phyloP scores from a whole-genome alignment of 2,888 invertebrate species.

The Pyrrhia umbra region DNA sequence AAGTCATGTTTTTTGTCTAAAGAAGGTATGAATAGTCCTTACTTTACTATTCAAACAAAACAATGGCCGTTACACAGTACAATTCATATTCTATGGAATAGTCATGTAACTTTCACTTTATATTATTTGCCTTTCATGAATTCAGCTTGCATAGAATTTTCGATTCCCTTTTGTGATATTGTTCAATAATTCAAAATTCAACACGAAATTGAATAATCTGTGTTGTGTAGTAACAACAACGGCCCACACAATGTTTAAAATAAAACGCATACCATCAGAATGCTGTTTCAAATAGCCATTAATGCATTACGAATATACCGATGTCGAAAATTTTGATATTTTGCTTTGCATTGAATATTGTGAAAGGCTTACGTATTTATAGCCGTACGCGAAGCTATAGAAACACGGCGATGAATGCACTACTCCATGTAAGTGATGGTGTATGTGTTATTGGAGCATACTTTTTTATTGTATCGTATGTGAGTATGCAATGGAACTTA shows the following conservation, averaged over 20 bases:
- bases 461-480: neutral
- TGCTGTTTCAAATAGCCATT: conserved; percentile 1
- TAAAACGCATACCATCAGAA: conserved; percentile 2
- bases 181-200: conserved; percentile 33
- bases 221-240: conserved; percentile 3
- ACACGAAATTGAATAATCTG: conserved; percentile 11
- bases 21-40: too few relatives aligned
- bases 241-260: conserved; percentile 3
- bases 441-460: neutral
- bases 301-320: neutral
- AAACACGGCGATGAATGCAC: neutral
- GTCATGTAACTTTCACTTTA: neutral
- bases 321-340: neutral
- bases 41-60: too few relatives aligned
- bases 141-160: neutral
- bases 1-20: too few relatives aligned
- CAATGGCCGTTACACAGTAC: too few relatives aligned
- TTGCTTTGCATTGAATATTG: conserved; percentile 4
- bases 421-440: neutral
- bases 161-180: conserved; percentile 16
- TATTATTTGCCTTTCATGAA: neutral
- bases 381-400: neutral
- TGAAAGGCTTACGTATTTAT: neutral
- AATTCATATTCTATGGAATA: neutral
- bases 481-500: neutral